phyloP scores from a whole-genome alignment of 1,140 invertebrate genomes.

The Hydropsyche tenuis region DNA sequence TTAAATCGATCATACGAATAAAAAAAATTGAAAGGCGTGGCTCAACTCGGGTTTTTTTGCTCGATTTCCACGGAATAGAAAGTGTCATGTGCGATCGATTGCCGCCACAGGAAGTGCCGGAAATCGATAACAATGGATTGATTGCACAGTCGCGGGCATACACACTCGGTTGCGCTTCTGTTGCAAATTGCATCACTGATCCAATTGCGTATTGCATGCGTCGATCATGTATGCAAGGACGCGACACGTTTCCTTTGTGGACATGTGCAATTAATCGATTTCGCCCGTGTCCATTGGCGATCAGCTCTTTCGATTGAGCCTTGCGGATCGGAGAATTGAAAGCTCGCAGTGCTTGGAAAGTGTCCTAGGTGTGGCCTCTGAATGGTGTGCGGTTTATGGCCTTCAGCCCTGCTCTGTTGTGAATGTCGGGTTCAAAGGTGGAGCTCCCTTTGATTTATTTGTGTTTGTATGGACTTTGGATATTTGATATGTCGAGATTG shows the following conservation, averaged over 20 bases:
- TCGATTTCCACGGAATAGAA: too few species aligned
- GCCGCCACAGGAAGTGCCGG: too few species aligned
- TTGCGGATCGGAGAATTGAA: not conserved
- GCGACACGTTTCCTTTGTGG: conserved; percentile 10
- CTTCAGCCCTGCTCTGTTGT: not conserved
- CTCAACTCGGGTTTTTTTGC: too few species aligned
- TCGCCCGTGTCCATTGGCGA: not conserved
- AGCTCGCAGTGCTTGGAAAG: not conserved
- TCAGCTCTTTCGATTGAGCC: not conserved
- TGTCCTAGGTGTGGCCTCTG: conserved; percentile 9
- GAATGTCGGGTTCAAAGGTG: conserved; percentile 18
- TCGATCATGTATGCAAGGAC: not conserved
- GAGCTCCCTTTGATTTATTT: not conserved
- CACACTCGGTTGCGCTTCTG: too few species aligned
- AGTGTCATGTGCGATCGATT: too few species aligned
- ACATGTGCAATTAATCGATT: conserved; percentile 16
- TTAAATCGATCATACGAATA: not conserved
- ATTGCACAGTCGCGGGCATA: too few species aligned
- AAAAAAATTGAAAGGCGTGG: not conserved
- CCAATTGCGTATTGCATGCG: not conserved
- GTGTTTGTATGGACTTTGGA: too few species aligned
- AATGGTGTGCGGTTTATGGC: not conserved
- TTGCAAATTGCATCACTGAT: too few species aligned
- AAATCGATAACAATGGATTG: too few species aligned
- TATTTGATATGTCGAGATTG: too few species aligned